These are phyloP conservation scores for Addax nasomaculatus DNA, from an alignment of 2,113 vertebrate genomes.

Conservation along the genomic window DNA sequence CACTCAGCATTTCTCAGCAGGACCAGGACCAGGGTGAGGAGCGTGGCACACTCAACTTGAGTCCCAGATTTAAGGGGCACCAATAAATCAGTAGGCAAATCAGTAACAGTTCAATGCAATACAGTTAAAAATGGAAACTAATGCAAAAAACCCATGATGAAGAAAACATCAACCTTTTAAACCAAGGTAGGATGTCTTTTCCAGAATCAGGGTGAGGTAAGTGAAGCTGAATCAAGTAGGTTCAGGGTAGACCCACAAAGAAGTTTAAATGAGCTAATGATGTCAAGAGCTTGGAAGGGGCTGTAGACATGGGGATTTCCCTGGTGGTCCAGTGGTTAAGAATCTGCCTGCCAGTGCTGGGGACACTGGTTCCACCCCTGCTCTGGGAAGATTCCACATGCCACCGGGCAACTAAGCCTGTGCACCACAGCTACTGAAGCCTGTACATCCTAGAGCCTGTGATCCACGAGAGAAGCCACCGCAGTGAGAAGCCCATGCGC, in stretches of 20 bases:
- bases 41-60: neutral
- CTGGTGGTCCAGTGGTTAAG: neutral
- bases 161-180: neutral
- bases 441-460: neutral
- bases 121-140: neutral
- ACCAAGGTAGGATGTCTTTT: neutral
- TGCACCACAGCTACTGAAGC: neutral
- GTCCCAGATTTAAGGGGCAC: neutral
- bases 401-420: neutral
- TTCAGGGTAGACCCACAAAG: neutral
- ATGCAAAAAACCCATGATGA: neutral
- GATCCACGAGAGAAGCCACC: neutral
- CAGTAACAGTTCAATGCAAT: neutral
- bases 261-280: neutral
- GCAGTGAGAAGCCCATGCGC: accelerated
- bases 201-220: neutral
- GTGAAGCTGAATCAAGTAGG: accelerated
- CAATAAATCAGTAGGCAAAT: neutral
- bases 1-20: neutral
- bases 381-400: neutral
- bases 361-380: neutral
- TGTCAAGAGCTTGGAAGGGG: neutral
- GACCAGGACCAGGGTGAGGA: neutral
- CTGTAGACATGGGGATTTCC: neutral
- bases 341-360: neutral